Evolutionary conservation across 1,140 invertebrate species (phyloP).

Genomic region (Zaprionus kolodkinae): DNA sequence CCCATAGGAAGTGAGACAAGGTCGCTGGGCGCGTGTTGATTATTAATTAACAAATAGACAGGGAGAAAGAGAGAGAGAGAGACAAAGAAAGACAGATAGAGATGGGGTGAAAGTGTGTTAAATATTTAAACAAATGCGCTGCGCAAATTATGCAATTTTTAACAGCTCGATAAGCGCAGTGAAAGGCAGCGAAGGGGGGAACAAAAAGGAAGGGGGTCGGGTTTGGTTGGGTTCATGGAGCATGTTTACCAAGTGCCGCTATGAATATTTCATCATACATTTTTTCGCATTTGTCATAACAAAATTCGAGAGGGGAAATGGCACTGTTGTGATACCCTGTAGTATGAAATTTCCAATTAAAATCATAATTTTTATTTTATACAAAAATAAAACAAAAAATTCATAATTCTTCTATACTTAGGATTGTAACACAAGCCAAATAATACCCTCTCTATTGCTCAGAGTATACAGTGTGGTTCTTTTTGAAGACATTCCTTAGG

Average conservation of each 20-base stretch:
- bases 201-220: background rate
- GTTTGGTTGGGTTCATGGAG: background rate
- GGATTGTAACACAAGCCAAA: no score
- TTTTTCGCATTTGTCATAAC: background rate
- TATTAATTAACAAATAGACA: conserved; percentile 74
- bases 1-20: conserved; percentile 14
- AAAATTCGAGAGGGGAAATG: background rate
- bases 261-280: background rate
- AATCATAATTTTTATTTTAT: no score
- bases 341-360: background rate
- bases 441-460: no score
- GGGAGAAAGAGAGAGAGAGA: background rate
- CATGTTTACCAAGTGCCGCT: background rate
- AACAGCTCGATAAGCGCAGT: conserved; percentile 20
- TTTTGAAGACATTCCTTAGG: no score
- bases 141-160: conserved; percentile 30
- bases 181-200: background rate
- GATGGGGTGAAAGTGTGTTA: conserved; percentile 4
- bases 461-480: no score
- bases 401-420: no score
- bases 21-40: conserved; percentile 27
- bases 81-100: background rate
- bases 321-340: background rate
- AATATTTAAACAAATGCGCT: conserved; percentile 62
- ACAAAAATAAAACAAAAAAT: no score